A percentile compares a stretch with the other conserved stretches of the same genome.
Conservation (phyloP, 2,113 vertebrate genomes). For the Pluvianellus socialis region DNA sequence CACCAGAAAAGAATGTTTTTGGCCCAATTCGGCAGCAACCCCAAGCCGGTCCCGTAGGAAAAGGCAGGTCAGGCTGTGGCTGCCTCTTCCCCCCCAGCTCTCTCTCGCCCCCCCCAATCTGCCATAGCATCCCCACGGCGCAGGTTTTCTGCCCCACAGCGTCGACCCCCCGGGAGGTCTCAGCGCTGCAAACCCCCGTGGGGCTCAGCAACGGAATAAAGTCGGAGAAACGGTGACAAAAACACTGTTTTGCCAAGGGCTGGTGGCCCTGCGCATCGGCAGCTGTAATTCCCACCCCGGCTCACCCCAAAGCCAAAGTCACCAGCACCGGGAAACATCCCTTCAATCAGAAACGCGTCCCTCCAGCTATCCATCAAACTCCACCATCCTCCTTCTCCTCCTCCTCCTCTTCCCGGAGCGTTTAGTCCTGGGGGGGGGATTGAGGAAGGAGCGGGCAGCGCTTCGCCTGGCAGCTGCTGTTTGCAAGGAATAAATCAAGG, state of each 20-base stretch:
- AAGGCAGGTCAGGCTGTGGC: background rate
- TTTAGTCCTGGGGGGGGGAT: background rate
- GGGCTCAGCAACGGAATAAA: background rate
- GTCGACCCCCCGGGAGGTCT: accelerated
- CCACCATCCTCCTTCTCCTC: background rate
- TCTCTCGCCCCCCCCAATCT: too few species aligned
- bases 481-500: background rate
- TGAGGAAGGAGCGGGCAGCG: background rate
- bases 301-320: background rate
- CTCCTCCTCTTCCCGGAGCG: accelerated
- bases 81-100: background rate
- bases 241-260: accelerated
- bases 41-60: background rate
- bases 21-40: background rate
- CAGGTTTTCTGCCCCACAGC: background rate
- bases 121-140: accelerated
- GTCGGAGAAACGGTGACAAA: background rate
- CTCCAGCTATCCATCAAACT: background rate
- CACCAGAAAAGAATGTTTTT: constrained; percentile 55
- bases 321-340: background rate
- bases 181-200: accelerated
- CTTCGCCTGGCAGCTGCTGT: background rate
- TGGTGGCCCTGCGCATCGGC: background rate
- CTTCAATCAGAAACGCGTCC: background rate
- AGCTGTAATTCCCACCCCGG: background rate